Conservation (phyloP, 2,797 vertebrate genomes). For the Pantherophis alleghaniensis region DNA sequence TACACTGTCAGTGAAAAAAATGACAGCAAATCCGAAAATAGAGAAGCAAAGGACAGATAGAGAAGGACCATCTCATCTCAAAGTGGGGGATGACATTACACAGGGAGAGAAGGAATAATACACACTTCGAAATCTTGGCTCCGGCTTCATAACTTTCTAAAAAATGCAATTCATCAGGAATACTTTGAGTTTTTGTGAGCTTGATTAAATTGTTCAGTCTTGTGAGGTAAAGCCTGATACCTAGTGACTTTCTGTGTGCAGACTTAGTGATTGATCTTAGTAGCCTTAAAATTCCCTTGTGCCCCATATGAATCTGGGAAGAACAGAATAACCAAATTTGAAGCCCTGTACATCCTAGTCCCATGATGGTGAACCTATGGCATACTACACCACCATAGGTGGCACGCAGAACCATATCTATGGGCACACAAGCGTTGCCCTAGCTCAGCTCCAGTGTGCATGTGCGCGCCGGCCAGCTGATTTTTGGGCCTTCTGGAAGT, state of each 20-base stretch:
- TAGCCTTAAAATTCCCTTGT: neutral
- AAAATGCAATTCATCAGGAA: neutral
- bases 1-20: neutral
- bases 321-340: neutral
- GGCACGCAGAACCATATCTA: too few species aligned
- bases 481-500: too few species aligned
- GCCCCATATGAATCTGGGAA: neutral
- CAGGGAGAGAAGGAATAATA: neutral
- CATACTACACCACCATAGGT: too few species aligned
- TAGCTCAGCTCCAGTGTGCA: too few species aligned
- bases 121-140: neutral
- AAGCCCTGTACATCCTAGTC: neutral
- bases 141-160: neutral
- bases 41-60: neutral
- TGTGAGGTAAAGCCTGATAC: neutral
- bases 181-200: neutral
- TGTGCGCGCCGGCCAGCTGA: too few species aligned
- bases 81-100: neutral
- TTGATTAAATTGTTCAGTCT: neutral
- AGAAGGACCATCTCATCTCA: neutral
- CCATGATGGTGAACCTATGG: too few species aligned
- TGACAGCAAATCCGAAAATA: neutral
- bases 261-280: neutral
- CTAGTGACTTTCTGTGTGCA: neutral
- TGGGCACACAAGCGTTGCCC: too few species aligned